A percentile compares a stretch with the other conserved stretches of the same genome.
Conservation (phyloP, 2,113 vertebrate species). For the Apistogramma diplotaenia region DNA sequence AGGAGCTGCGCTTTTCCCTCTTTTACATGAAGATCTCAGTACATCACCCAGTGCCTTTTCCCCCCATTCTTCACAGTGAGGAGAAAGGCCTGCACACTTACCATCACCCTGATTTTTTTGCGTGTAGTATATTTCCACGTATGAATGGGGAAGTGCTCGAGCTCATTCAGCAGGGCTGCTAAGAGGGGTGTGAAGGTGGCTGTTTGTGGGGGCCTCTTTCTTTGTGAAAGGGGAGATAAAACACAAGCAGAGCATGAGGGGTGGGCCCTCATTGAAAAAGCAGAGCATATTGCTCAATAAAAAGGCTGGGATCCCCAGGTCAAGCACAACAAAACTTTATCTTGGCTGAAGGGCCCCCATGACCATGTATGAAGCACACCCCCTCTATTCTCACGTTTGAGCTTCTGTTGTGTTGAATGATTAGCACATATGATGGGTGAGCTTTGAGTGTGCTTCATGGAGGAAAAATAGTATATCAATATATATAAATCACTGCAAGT, state of each 20-base stretch:
- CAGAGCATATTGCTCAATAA: constrained; percentile 53
- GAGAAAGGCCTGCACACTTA: constrained; percentile 22
- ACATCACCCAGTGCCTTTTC: not conserved
- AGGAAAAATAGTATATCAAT: not conserved
- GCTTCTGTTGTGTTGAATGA: constrained; percentile 7
- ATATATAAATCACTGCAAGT: not conserved
- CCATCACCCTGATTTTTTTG: not conserved
- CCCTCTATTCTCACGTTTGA: constrained; percentile 18
- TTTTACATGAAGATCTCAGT: constrained; percentile 40
- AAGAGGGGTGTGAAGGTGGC: constrained; percentile 57
- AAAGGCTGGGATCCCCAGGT: constrained; percentile 30
- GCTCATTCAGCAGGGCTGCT: constrained; percentile 34
- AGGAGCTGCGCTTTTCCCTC: constrained; percentile 52
- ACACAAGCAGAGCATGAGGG: constrained; percentile 50
- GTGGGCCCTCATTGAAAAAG: constrained; percentile 43
- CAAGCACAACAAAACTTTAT: constrained; percentile 38
- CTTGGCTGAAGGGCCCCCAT: constrained; percentile 19
- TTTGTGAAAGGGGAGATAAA: constrained; percentile 60
- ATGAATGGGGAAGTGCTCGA: constrained; percentile 44
- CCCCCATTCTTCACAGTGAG: constrained; percentile 11
- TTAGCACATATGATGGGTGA: not conserved
- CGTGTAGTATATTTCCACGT: constrained; percentile 23
- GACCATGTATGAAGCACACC: not conserved
- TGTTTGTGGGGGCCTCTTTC: constrained; percentile 54
- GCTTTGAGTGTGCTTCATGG: not conserved